Percentiles rank a stretch among this genome's conserved stretches.
These are phyloP conservation scores for Didymodactylos carnosus DNA, from an alignment of 2,888 invertebrate genomes.

Conservation along the genomic window DNA sequence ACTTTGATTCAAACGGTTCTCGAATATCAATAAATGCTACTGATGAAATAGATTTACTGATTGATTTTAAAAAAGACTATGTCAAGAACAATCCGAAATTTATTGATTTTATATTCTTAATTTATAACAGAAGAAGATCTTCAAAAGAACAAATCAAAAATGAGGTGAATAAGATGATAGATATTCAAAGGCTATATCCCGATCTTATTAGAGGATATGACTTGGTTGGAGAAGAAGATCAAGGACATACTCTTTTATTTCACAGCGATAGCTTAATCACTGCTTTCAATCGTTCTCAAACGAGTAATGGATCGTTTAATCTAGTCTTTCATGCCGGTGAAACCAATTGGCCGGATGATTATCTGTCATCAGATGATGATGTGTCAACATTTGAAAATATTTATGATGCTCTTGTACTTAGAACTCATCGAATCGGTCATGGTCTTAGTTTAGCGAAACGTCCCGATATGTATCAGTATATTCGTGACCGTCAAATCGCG, in stretches of 20 bases:
- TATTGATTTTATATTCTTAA: background rate
- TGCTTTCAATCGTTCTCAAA: background rate
- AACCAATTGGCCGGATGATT: background rate
- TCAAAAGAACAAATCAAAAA: background rate
- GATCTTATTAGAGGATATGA: background rate
- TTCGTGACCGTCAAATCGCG: constrained; percentile 15
- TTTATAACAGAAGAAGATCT: background rate
- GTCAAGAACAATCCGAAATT: background rate
- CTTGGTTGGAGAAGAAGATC: background rate
- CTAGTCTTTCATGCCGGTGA: background rate
- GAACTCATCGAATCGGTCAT: constrained; percentile 17
- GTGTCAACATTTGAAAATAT: constrained; percentile 17
- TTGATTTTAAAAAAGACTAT: background rate
- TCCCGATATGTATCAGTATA: constrained; percentile 16
- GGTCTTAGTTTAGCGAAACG: constrained; percentile 17
- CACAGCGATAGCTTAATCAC: background rate
- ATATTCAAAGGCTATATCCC: background rate
- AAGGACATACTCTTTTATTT: background rate
- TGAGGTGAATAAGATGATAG: background rate
- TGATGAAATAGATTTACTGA: background rate
- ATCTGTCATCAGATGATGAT: background rate
- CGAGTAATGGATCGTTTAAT: background rate
- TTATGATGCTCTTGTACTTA: constrained; percentile 18
- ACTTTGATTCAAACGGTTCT: background rate
- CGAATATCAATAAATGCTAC: background rate